Conservation (phyloP, 2,888 invertebrate genomes). For the Cephus pygmeus region DNA sequence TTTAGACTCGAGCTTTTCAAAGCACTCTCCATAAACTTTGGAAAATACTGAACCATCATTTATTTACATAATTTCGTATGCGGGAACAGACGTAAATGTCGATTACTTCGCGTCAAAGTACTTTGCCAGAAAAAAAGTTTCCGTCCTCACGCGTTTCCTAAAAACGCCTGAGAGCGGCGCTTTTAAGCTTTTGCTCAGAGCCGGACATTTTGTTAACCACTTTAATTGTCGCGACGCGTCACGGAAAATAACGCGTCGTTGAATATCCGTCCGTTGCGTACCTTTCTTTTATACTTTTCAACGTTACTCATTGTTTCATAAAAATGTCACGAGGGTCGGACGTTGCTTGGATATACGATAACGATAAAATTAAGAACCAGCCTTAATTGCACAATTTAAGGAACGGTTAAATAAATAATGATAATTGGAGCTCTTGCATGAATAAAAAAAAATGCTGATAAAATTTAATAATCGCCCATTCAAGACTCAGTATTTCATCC, state of each 20-base stretch:
- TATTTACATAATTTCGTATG: background rate
- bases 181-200: background rate
- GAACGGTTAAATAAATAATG: too few species aligned
- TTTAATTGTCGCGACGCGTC: background rate
- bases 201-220: background rate
- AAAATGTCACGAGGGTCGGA: background rate
- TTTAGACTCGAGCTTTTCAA: background rate
- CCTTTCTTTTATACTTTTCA: background rate
- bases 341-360: background rate
- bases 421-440: background rate
- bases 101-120: background rate
- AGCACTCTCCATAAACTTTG: background rate
- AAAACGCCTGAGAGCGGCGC: background rate
- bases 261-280: background rate
- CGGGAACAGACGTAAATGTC: background rate
- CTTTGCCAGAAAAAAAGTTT: background rate
- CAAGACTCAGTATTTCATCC: background rate
- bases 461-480: background rate
- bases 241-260: background rate
- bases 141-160: background rate
- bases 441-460: background rate
- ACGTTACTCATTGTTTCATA: background rate
- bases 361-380: background rate
- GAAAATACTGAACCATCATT: background rate
- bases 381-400: background rate